These are phyloP conservation scores for Coregonus suidteri DNA, from an alignment of 2,797 vertebrate species.

Conservation along the genomic window DNA sequence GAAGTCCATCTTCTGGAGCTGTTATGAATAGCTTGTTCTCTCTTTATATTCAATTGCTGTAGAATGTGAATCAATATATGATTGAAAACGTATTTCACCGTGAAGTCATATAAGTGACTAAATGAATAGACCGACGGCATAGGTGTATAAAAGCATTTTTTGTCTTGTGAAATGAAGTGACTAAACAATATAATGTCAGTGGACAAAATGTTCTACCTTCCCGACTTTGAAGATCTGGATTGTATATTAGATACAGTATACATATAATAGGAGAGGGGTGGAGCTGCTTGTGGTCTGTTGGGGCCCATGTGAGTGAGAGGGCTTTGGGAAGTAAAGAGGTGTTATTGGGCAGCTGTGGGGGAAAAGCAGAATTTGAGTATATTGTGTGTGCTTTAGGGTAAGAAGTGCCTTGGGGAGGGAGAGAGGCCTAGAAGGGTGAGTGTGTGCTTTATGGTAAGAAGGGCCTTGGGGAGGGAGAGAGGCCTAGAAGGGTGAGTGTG, in stretches of 20 bases:
- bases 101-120: background rate
- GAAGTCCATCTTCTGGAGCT: slow-evolving; percentile 38
- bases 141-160: background rate
- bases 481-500: background rate
- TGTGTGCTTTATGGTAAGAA: background rate
- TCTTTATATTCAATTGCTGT: background rate
- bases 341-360: background rate
- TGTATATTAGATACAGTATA: too few species aligned
- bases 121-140: background rate
- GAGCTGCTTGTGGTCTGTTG: too few species aligned
- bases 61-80: background rate
- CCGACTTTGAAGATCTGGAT: background rate
- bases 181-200: background rate
- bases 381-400: background rate
- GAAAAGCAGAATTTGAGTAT: background rate
- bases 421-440: background rate
- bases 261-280: too few species aligned
- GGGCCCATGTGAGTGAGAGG: background rate
- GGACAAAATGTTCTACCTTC: background rate
- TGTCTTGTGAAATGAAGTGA: background rate
- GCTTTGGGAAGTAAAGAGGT: background rate
- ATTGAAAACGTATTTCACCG: background rate
- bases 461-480: too few species aligned
- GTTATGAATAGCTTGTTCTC: background rate
- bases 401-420: too few species aligned